Evolutionary conservation across 2,113 vertebrate species (phyloP), one percentile per base, ranked within the genome.

Genomic region (Austrofundulus limnaeus): DNA sequence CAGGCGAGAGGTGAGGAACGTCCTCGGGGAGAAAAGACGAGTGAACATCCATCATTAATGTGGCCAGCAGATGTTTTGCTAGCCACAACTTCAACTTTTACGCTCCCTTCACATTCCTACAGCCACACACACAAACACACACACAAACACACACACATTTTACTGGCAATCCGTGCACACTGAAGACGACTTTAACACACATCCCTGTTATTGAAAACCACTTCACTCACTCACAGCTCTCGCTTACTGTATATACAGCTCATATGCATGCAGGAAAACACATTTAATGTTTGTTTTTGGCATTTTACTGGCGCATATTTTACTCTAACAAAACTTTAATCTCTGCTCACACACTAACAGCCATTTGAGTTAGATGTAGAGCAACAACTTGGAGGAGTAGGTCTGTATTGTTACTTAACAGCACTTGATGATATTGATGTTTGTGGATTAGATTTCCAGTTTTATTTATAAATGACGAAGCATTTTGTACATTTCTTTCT

Each of bases 401-500:
- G 49, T 72, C 46, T 54, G 50, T n/a, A 68, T 64, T 71, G 63
- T 83, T 85, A 75, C 61, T 80, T 70, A 75, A 59, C 79, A 84
- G 82, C 81, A 84, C 81, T 85, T 86, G 86, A 86, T 89, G 84
- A 67, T 82, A 76, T 84, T 47, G 70, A 74, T 83, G 82, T 88
- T 72, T 83, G 82, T 88, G 76, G 75, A 74, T 72, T 72, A 85
- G 50, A 77, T 87, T 86, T 78, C 21, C 70, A 62, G 49, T 77
- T 72, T 81, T 60, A 77, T 80, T 78, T 82, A 81, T 79, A 77
- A 81, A 74, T 64, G 39, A 45, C 59, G 34, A 66, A 67, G 65
- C 61, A 69, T 86, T 88, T 88, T 88, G 85, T 87, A 88, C 69
- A 82, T 85, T 88, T 84, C 69, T 84, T 89, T 87, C 73, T 85